Evolutionary conservation across 2,888 invertebrate species (phyloP).

Genomic region (Thereva unica): DNA sequence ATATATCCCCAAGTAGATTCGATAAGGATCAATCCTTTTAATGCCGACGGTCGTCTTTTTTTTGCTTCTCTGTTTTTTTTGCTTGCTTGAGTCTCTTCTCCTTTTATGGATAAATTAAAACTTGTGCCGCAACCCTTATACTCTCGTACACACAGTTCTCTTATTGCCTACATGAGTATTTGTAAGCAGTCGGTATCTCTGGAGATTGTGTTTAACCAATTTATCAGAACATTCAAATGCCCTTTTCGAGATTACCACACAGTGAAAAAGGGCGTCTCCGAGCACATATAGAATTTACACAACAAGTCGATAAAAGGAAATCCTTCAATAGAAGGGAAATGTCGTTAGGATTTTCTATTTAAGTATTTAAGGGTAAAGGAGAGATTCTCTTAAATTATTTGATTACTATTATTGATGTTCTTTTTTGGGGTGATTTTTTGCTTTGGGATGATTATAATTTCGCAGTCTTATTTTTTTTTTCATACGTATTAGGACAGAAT

Average conservation of each 20-base stretch:
- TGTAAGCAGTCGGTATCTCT: not conserved
- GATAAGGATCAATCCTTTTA: conserved; percentile 16
- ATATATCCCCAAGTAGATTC: not conserved
- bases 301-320: not conserved
- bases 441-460: too few relatives aligned
- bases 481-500: too few relatives aligned
- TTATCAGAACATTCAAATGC: conserved; percentile 2
- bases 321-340: too few relatives aligned
- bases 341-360: too few relatives aligned
- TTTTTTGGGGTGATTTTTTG: too few relatives aligned
- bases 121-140: not conserved
- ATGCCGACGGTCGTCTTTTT: not conserved
- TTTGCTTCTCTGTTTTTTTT: too few relatives aligned
- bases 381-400: too few relatives aligned
- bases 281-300: not conserved
- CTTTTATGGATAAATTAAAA: too few relatives aligned
- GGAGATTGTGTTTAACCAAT: conserved; percentile 3
- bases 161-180: not conserved
- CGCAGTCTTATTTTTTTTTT: too few relatives aligned
- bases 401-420: too few relatives aligned
- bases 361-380: too few relatives aligned
- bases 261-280: not conserved
- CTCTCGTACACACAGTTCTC: not conserved
- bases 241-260: conserved; percentile 1
- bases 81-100: too few relatives aligned